Base-by-base conservation (phyloP, 1,140 invertebrate genomes). In the Augochlora pura region DNA sequence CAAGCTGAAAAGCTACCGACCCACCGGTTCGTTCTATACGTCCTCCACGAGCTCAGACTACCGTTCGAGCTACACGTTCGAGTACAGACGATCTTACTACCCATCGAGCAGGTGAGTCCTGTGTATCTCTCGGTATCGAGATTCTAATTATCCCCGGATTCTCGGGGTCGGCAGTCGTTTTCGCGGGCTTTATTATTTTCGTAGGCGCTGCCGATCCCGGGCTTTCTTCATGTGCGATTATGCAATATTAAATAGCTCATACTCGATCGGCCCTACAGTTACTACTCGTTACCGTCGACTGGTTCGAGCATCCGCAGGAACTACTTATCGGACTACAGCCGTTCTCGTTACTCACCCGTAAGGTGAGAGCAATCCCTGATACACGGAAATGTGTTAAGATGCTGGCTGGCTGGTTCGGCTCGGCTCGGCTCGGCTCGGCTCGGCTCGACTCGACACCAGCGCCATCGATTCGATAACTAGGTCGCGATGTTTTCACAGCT, bases 1-100 rank as follows among this genome's bases (percentile, higher is more conserved):
- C 18, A 90, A 89, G 78, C 85, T 83, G 71, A 87, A 59, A 67
- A 82, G 71, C 62, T 92, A 86, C 80, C 81, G 88, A n/a, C 77
- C 87, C 14, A 73, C 79, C 54, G 76, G 80, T 38, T 38, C 82
- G 3, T 89, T 81, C 67, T 89, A 85, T 71, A 66, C 87, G 10
- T 49, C 85, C 32, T 60, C 85, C 25, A 39, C 75, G 75, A 63
- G 67, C n/a, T 80, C 83, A 21, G 57, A 75, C 3, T 39, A 62
- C 39, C 75, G 66, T 27, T 79, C 87, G 10, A 86, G 62, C 68
- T 85, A 82, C 49, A 78, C 75, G 21, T 68, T 83, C 32, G 87
- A 86, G 25, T 84, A 83, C 77, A 88, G 84, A 69, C 80, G 88
- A 68, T 80, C 84, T 49, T 81, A 84, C 62, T 88, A 80, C 72